Evolutionary conservation across 2,113 vertebrate genomes (phyloP).

Genomic region (Mirza zaza): DNA sequence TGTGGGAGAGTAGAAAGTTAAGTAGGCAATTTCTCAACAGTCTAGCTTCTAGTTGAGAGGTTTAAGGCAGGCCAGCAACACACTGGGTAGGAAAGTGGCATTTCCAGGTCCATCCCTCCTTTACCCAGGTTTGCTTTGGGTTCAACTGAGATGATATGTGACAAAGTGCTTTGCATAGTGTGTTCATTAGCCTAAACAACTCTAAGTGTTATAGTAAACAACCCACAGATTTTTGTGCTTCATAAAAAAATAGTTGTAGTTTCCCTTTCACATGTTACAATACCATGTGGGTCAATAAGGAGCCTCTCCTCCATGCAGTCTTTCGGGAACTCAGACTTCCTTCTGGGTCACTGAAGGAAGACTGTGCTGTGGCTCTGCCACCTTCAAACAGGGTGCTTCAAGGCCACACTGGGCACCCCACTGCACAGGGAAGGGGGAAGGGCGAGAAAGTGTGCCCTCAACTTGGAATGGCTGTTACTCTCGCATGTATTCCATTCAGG

Average conservation of each 20-base stretch:
- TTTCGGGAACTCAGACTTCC: no score
- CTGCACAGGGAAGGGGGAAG: neutral
- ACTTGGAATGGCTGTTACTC: neutral
- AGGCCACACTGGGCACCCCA: no score
- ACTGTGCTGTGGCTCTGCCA: accelerated
- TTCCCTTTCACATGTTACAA: neutral
- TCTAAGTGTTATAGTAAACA: neutral
- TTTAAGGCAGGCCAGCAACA: neutral
- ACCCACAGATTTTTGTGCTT: neutral
- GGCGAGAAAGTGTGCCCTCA: accelerated
- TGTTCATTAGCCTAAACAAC: neutral
- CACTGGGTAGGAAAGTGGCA: neutral
- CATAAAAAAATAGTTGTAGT: neutral
- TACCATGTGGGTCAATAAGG: neutral
- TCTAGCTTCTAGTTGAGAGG: neutral
- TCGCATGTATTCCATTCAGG: neutral
- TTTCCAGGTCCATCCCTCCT: neutral
- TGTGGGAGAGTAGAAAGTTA: neutral
- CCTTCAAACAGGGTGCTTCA: neutral
- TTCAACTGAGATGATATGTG: neutral
- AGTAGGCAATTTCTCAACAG: neutral
- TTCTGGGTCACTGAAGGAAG: no score
- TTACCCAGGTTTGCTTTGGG: neutral
- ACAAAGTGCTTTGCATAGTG: neutral
- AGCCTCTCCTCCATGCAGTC: neutral